Conservation (phyloP, 2,888 invertebrate genomes). For the Phyto melanocephala region DNA sequence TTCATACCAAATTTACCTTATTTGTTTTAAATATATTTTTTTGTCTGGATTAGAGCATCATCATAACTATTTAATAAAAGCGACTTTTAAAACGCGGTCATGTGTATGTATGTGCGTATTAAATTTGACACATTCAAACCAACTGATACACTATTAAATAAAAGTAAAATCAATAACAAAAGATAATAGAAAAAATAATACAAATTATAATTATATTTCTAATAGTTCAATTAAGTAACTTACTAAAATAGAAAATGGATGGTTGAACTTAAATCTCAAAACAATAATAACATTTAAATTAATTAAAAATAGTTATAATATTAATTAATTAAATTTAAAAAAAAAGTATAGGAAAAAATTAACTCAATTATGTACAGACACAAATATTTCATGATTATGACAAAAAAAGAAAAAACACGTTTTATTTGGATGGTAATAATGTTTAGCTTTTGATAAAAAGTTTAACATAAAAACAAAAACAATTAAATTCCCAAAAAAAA, state of each 20-base stretch:
- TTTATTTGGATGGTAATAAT: slow-evolving; percentile 56
- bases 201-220: not conserved
- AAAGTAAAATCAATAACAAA: slow-evolving; percentile 11
- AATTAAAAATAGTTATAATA: not conserved
- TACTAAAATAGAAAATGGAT: slow-evolving; percentile 28
- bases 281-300: slow-evolving; percentile 3
- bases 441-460: slow-evolving; percentile 64
- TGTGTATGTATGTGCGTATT: slow-evolving; percentile 21
- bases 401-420: slow-evolving; percentile 22
- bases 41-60: too few relatives aligned
- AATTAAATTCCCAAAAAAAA: slow-evolving; percentile 27
- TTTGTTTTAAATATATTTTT: too few relatives aligned
- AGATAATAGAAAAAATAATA: not conserved
- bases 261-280: not conserved
- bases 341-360: slow-evolving; percentile 65
- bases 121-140: not conserved
- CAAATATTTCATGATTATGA: slow-evolving; percentile 40
- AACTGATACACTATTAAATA: not conserved
- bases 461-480: slow-evolving; percentile 24
- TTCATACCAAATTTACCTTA: too few relatives aligned
- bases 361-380: slow-evolving; percentile 63
- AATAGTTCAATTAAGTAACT: slow-evolving; percentile 29
- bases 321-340: not conserved
- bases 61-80: too few relatives aligned
- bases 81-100: not conserved